Percentiles rank a stretch among this genome's conserved stretches.
Conservation (phyloP, 2,888 invertebrate genomes). For the Netelia virgata region DNA sequence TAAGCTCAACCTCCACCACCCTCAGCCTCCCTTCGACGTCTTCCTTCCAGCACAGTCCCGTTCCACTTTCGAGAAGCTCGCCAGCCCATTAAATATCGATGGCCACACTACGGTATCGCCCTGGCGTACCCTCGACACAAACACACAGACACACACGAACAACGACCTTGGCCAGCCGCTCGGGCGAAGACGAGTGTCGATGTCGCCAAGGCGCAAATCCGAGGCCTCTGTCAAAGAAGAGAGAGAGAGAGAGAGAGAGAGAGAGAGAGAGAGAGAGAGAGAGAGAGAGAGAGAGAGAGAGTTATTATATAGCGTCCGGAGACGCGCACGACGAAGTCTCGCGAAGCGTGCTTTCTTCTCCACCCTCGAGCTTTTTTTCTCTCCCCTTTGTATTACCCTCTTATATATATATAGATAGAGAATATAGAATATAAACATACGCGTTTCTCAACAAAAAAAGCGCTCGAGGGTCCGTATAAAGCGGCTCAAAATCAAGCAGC, state of each 20-base stretch:
- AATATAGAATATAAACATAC: conserved; percentile 5
- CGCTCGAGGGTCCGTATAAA: conserved; percentile 19
- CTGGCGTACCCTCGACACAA: conserved; percentile 7
- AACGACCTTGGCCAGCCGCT: background rate
- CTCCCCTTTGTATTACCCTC: background rate
- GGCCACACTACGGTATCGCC: conserved; percentile 37
- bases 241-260: conserved; percentile 16
- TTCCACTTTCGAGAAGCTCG: conserved; percentile 55
- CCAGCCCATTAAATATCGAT: conserved; percentile 61
- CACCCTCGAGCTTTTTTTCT: conserved; percentile 10
- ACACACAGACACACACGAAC: background rate
- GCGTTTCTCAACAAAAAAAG: conserved; percentile 22
- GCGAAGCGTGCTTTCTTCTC: conserved; percentile 25
- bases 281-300: conserved; percentile 19
- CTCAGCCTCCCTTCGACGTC: conserved; percentile 33
- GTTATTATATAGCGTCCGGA: conserved; percentile 38
- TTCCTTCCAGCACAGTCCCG: conserved; percentile 4
- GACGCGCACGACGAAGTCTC: conserved; percentile 16
- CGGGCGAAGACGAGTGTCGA: conserved; percentile 43
- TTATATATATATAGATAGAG: background rate
- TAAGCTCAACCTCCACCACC: background rate
- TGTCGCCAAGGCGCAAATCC: conserved; percentile 36
- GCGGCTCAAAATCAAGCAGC: conserved; percentile 13
- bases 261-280: conserved; percentile 24
- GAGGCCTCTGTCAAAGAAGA: conserved; percentile 48